These are phyloP conservation scores for Gallinago media DNA, from an alignment of 2,113 vertebrate genomes.

Conservation along the genomic window DNA sequence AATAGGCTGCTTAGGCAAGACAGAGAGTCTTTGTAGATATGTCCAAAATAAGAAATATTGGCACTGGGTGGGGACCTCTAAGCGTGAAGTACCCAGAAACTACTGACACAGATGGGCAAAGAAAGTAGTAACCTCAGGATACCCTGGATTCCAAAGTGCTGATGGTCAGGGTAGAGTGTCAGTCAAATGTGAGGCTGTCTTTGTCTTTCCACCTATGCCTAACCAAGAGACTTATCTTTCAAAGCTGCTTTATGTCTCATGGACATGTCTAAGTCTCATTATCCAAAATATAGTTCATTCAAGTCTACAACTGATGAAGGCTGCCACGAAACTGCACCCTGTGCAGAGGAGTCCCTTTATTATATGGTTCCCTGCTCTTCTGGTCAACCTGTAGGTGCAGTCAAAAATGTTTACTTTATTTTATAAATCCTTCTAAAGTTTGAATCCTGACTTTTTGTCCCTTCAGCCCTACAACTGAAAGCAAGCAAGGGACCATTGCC, in stretches of 20 bases:
- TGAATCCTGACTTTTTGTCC: not conserved
- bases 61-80: rapidly evolving
- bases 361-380: not conserved
- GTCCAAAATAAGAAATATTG: not conserved
- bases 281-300: not conserved
- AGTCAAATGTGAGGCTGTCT: not conserved
- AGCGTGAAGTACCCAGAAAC: not conserved
- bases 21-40: not conserved
- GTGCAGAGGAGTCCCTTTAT: not conserved
- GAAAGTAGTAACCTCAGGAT: not conserved
- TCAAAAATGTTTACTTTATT: not conserved
- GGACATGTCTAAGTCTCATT: not conserved
- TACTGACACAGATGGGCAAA: not conserved
- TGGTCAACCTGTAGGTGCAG: not conserved
- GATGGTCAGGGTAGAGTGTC: not conserved
- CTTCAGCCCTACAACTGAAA: not conserved
- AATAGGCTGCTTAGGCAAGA: not conserved
- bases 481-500: not conserved
- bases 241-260: not conserved
- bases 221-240: not conserved
- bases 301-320: not conserved
- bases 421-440: not conserved
- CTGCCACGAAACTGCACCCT: not conserved
- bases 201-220: not conserved
- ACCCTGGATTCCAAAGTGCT: not conserved